Percentiles rank a stretch among this genome's conserved stretches.
phyloP scores from a whole-genome alignment of 2,888 invertebrate genomes.

The Luffia ferchaultella region DNA sequence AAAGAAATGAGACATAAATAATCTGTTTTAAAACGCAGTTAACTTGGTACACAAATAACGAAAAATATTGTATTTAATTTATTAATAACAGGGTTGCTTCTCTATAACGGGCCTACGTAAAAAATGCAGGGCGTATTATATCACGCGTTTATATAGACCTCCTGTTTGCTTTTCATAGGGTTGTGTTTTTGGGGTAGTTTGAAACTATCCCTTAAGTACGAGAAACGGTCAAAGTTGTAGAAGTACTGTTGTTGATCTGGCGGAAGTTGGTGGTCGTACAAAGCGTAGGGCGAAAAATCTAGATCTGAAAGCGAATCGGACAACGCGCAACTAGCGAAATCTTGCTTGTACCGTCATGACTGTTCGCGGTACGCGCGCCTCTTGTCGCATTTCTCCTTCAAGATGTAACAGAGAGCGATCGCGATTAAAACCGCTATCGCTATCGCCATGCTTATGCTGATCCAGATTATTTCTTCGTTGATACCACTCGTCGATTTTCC shows the following conservation, averaged over 20 bases:
- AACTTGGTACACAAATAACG: too few relatives aligned
- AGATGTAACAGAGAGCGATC: conserved; percentile 83
- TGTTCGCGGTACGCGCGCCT: conserved; percentile 76
- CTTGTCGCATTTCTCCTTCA: conserved; percentile 82
- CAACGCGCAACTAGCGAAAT: conserved; percentile 54
- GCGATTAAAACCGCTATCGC: conserved; percentile 83
- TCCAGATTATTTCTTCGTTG: conserved; percentile 90
- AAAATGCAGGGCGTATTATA: too few relatives aligned
- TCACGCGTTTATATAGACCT: not conserved
- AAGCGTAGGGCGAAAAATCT: conserved; percentile 38
- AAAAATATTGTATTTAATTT: too few relatives aligned
- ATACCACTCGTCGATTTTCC: conserved; percentile 84
- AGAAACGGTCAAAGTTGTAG: conserved; percentile 56
- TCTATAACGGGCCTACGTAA: too few relatives aligned
- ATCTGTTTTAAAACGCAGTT: too few relatives aligned
- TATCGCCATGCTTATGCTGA: conserved; percentile 87
- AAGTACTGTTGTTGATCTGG: conserved; percentile 51
- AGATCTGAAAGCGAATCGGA: conserved; percentile 41
- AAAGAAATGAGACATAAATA: too few relatives aligned
- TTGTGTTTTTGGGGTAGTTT: conserved; percentile 31
- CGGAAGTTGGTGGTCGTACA: conserved; percentile 54
- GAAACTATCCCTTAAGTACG: conserved; percentile 46
- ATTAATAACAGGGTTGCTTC: too few relatives aligned
- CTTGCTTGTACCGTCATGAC: conserved; percentile 70
- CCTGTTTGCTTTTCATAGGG: not conserved